Evolutionary conservation across 2,797 vertebrate genomes (phyloP), one percentile per base, ranked within the genome.

Genomic region (Tympanoctomys barrerae): DNA sequence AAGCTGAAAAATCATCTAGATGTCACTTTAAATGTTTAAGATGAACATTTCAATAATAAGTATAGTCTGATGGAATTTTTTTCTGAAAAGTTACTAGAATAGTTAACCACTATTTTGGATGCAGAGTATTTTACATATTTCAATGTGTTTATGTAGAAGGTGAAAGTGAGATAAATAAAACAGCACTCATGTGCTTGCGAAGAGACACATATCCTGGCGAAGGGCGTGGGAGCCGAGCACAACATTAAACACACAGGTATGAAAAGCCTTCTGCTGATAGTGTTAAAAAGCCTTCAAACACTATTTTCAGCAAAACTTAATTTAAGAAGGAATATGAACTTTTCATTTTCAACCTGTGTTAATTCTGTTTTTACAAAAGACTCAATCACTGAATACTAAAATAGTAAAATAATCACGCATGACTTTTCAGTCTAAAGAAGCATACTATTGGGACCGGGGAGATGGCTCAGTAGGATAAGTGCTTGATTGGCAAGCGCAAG

Each of bases 1-100:
- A 31, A 97, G 24, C 88, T 94, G 36, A 79, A 19, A 86, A 94
- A 95, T 71, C 57, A 80, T 16, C 87, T 57, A 90, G 89, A 93
- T 14, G 85, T 90, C 19, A 86, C 36, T 66, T 93, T 68, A 89
- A 92, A 75, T 77, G 26, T 80, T 71, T 59, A 70, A 86, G 95
- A 80, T 84, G 22, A 92, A 88, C 33, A 52, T 92, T 94, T 95
- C 6, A 84, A 73, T 57, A 52, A 85, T 64, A 84, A 28, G 16
- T 77, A 90, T 89, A 82, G 1, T 46, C 66, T 16, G 6, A 91
- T 42, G n/a, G 83, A 26, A 26, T 94, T 31, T 26, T 5, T 79
- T 75, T 79, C 83, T 90, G 62, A 16, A 33, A 61, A 66, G 5
- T 73, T 90, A 79, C 96, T 21, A 68, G 33, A 79, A 73, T 70